Percentiles rank a stretch among this genome's conserved stretches.
Evolutionary conservation across 2,113 vertebrate genomes (phyloP).

Genomic region (Tursiops truncatus): DNA sequence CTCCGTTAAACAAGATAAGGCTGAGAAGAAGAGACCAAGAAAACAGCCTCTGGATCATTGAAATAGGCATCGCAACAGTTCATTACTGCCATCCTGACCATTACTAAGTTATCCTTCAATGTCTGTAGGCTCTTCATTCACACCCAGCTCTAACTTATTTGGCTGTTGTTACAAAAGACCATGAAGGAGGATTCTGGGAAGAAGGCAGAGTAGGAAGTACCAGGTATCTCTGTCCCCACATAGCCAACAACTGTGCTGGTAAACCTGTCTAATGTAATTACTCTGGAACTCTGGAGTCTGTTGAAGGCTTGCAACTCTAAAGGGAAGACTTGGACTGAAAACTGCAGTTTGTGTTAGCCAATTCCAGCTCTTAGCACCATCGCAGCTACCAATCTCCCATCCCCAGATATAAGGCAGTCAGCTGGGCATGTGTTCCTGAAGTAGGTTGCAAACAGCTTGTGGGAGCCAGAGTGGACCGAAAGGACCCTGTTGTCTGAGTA

Average conservation of each 20-base stretch:
- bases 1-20: background rate
- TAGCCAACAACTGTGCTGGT: background rate
- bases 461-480: background rate
- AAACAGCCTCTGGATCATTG: background rate
- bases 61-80: background rate
- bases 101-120: background rate
- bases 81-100: background rate
- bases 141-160: background rate
- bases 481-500: background rate
- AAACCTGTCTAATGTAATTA: background rate
- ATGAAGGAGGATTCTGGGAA: background rate
- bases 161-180: background rate
- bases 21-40: background rate
- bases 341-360: background rate
- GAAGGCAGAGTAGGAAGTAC: background rate
- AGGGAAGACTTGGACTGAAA: background rate
- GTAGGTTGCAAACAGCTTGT: background rate
- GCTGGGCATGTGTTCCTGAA: background rate
- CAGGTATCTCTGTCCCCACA: background rate
- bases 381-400: background rate
- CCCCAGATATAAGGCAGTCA: background rate
- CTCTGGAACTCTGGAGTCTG: background rate
- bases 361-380: background rate
- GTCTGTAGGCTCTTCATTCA: background rate
- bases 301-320: background rate